Evolutionary conservation across 2,113 vertebrate species (phyloP), one percentile per base, ranked within the genome.

Genomic region (Tenebrosternarchus preto): DNA sequence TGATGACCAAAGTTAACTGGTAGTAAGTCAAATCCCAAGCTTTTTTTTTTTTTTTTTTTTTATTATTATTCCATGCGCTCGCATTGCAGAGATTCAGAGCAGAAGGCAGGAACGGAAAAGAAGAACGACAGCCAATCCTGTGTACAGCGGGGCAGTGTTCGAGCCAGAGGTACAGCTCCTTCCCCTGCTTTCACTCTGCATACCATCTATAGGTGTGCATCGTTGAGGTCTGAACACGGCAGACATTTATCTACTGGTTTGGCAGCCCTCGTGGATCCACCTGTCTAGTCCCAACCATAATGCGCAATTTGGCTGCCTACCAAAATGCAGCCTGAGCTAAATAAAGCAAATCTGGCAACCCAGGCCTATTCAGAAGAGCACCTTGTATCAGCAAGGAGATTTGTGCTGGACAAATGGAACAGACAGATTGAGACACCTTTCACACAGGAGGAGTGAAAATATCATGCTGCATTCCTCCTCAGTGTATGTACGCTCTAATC

Each of bases 91-190:
- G 92, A 99, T 99, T 85, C 98, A 99, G 92, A 99, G 97, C 90
- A 96, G 97, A 89, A 88, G 98, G 80, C 98, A 99, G 91, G 98
- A 99, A 84, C 90, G 98, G 27, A 99, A 99, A 92, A 93, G 98
- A 89, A 95, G 98, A 90, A 99, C 98, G 71, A 99, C 98, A 5
- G 98, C 98, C 46, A 99, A 99, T 85, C 98, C 98, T 0, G 97
- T 99, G 64, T 99, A 99, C 91, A 99, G 98, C 1, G 96, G 98
- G 67, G 98, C 97, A 0, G 95, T 98, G 87, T 99, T 98, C 86
- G 98, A 99, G 88, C 98, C 98, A 0, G 98, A 99, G 97, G 98
- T 99, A 94, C 3, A 3, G 11, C n/a, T 29, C 12, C 8, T 25
- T 60, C 29, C 9, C 11, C 3, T 6, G 39, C 16, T 55, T 46